Evolutionary conservation across 2,888 invertebrate genomes (phyloP).

Genomic region (Drosophila sordidapex): DNA sequence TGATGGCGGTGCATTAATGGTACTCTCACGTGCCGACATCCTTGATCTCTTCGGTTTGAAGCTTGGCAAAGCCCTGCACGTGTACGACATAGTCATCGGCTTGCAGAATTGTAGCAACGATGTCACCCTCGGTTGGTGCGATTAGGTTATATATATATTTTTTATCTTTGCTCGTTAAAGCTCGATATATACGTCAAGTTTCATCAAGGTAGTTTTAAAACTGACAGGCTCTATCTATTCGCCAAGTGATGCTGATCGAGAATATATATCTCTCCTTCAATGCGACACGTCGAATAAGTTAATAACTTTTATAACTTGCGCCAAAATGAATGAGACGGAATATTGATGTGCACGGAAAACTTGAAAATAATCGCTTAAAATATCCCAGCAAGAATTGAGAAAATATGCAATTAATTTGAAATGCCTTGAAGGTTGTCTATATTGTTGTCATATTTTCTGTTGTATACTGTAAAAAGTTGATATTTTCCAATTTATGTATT

Average conservation of each 20-base stretch:
- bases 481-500: too few relatives aligned
- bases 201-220: background rate
- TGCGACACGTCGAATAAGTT: background rate
- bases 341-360: background rate
- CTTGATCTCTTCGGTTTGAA: conserved; percentile 92
- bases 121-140: conserved; percentile 49
- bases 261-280: background rate
- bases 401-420: background rate
- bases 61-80: conserved; percentile 94
- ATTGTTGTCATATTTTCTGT: too few relatives aligned
- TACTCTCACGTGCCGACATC: conserved; percentile 94
- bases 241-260: background rate
- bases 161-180: background rate
- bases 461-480: too few relatives aligned
- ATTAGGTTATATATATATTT: conserved; percentile 14
- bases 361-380: background rate
- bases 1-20: conserved; percentile 93
- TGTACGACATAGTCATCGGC: conserved; percentile 90
- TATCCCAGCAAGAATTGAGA: background rate
- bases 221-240: background rate
- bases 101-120: conserved; percentile 49
- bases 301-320: background rate
- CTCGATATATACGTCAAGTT: background rate
- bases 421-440: too few relatives aligned
- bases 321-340: background rate